A percentile compares a stretch with the other conserved stretches of the same genome.
These are phyloP conservation scores for Micrasema longulum DNA, from an alignment of 1,140 invertebrate genomes.

Conservation along the genomic window DNA sequence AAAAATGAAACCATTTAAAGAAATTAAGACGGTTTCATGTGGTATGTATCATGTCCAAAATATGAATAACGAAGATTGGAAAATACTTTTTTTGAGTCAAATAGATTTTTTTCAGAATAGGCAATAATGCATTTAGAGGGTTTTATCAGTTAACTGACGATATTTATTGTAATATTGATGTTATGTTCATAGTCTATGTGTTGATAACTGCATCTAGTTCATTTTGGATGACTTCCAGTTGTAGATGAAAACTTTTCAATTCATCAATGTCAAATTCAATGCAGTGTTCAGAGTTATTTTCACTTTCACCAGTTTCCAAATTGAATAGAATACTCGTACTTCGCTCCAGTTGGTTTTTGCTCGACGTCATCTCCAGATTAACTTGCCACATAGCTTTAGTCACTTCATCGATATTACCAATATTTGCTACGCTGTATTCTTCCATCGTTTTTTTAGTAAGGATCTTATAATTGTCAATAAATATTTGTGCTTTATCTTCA, in stretches of 20 bases:
- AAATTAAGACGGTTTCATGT: too few species aligned
- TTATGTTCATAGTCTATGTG: background rate
- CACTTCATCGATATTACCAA: constrained; percentile 45
- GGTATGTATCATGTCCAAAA: too few species aligned
- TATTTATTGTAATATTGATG: background rate
- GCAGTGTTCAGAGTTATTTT: background rate
- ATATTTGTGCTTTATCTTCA: constrained; percentile 45
- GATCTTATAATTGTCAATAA: constrained; percentile 43
- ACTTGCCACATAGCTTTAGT: constrained; percentile 45
- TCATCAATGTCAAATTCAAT: constrained; percentile 35
- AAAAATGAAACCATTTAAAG: too few species aligned
- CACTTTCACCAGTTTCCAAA: constrained; percentile 42
- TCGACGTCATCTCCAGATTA: constrained; percentile 44
- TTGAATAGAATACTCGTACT: constrained; percentile 37
- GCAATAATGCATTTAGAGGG: too few species aligned
- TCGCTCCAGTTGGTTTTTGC: constrained; percentile 48
- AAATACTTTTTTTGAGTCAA: too few species aligned
- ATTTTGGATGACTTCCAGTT: constrained; percentile 41
- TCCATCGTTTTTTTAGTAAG: constrained; percentile 40
- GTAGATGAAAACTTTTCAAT: constrained; percentile 32
- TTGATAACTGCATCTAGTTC: constrained; percentile 36
- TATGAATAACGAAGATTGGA: too few species aligned
- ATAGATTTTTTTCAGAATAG: too few species aligned
- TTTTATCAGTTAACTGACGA: too few species aligned
- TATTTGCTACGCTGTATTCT: constrained; percentile 42